These are phyloP conservation scores for Podarcis siculus DNA, from an alignment of 2,797 vertebrate species.

Conservation along the genomic window DNA sequence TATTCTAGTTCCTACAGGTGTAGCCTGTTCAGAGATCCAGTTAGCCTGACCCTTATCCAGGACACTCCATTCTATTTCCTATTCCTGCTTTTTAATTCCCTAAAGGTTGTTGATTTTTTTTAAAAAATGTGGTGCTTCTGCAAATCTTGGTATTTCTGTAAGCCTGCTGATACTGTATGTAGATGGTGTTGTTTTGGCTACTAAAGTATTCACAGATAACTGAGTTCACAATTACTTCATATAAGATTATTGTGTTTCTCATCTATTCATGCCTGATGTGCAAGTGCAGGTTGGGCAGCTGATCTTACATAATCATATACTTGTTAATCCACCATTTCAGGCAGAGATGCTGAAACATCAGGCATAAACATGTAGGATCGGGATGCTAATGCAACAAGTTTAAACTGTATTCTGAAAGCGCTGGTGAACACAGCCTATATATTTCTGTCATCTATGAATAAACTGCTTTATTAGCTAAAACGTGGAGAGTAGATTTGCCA, in stretches of 20 bases:
- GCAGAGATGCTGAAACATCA: slow-evolving; percentile 15
- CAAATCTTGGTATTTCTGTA: background rate
- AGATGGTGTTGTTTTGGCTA: background rate
- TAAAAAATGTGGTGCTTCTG: too few relatives aligned
- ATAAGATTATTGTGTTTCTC: background rate
- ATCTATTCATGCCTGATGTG: background rate
- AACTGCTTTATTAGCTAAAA: slow-evolving; percentile 50
- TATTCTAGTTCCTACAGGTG: background rate
- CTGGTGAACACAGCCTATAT: background rate
- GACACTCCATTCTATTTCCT: background rate
- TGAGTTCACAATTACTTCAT: background rate
- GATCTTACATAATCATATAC: background rate
- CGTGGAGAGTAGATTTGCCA: slow-evolving; percentile 24
- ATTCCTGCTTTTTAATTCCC: background rate
- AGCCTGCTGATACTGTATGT: background rate
- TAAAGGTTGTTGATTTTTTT: too few relatives aligned
- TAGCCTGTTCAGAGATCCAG: background rate
- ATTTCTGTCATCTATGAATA: slow-evolving; percentile 9
- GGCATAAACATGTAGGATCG: background rate
- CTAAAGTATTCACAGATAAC: background rate
- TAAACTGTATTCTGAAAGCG: background rate
- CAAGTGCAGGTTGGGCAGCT: background rate
- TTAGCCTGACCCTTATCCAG: background rate
- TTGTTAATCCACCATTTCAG: background rate
- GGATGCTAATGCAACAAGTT: background rate